phyloP scores from a whole-genome alignment of 2,888 invertebrate species.

The Boloria selene region DNA sequence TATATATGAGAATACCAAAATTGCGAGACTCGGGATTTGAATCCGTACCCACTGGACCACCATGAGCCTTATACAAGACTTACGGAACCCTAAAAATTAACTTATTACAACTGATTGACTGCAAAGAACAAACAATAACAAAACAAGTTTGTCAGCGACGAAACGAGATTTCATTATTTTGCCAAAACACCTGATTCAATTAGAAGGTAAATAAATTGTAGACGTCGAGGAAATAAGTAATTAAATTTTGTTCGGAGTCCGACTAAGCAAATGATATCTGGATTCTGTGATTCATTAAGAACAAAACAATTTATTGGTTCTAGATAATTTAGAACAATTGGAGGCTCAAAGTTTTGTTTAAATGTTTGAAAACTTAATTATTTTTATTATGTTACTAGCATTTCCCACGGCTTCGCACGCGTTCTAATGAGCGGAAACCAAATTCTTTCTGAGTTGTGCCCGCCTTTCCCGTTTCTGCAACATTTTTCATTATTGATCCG shows the following conservation, averaged over 20 bases:
- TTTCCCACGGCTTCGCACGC: no score
- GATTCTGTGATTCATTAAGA: slow-evolving; percentile 32
- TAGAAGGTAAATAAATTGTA: slow-evolving; percentile 45
- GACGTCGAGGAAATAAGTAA: slow-evolving; percentile 40
- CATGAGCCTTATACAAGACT: no score
- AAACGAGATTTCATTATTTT: slow-evolving; percentile 41
- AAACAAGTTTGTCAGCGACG: slow-evolving; percentile 15
- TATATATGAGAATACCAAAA: no score
- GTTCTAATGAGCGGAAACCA: no score
- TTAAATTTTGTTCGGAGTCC: slow-evolving; percentile 45
- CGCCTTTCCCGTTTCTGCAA: no score
- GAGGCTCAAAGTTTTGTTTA: slow-evolving; percentile 9
- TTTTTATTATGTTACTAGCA: no score
- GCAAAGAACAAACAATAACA: slow-evolving; percentile 35
- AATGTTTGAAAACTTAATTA: neutral
- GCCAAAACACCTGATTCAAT: slow-evolving; percentile 50
- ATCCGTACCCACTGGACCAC: no score
- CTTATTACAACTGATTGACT: slow-evolving; percentile 23
- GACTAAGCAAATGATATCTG: slow-evolving; percentile 37
- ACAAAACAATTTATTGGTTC: slow-evolving; percentile 30
- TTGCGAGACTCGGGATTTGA: no score
- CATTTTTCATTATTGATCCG: no score
- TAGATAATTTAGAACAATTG: slow-evolving; percentile 4
- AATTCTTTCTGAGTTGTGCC: no score
- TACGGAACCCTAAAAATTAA: no score